Evolutionary conservation across 2,888 invertebrate species (phyloP), one percentile per base, ranked within the genome.

Genomic region (Bellardia pandia): DNA sequence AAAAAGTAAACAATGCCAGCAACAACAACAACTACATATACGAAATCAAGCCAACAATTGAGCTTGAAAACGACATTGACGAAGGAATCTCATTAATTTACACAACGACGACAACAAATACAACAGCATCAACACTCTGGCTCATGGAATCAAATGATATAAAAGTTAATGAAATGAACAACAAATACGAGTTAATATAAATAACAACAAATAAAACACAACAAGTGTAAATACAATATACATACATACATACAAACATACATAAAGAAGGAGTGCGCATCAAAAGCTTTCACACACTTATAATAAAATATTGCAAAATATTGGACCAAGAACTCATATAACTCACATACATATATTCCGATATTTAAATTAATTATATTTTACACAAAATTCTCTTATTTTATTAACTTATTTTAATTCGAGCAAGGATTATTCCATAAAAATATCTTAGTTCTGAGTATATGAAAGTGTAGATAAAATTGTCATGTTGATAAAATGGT

Each of bases 11-110:
- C 6, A 40, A 42, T 14, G 33, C 13, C 5, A 13, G 14, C 13
- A 16, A 62, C 48, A 58, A 68, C 14, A 30, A 68, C 23, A 30
- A 68, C 6, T 45, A 45, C 13, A 68, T 68, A 6, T 51, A 16
- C n/a, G 33, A 23, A 51, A 51, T 62, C 62, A 53, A 71, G 3
- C 75, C 33, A 62, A n/a, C 62, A 62, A 62, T 71, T 51, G 16
- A 23, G 23, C 64, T 40, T 72, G 11, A 45, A 83, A 48, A 71
- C 14, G 58, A 77, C 78, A 74, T 69, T 83, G 74, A 71, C 45
- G 33, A 62, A 51, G 14, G 66, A 74, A 60, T 72, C 69, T 37
- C 75, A 79, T 85, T 85, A 85, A 79, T 79, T 71, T 62, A 62
- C 13, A 53, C 33, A 74, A 84, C 16, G 16, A 62, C 9, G n/a